Percentiles rank a stretch among this genome's conserved stretches.
These are phyloP conservation scores for Tinamus guttatus DNA, from an alignment of 2,113 vertebrate species.

Conservation along the genomic window DNA sequence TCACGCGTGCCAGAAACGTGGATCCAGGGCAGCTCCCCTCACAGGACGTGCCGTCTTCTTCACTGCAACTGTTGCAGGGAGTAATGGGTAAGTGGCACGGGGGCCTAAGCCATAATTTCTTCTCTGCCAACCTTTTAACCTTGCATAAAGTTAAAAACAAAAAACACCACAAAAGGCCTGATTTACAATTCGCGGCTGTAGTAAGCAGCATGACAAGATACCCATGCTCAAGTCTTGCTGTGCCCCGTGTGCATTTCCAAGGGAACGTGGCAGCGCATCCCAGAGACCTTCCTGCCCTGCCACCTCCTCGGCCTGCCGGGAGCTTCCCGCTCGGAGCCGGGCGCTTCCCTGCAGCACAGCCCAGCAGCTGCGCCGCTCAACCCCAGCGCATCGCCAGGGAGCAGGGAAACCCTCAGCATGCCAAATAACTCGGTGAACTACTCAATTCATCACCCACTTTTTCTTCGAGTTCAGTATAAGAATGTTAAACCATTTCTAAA, in stretches of 20 bases:
- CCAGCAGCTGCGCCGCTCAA: too few relatives aligned
- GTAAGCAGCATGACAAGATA: background rate
- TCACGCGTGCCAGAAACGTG: background rate
- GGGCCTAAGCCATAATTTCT: background rate
- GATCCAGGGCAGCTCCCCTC: background rate
- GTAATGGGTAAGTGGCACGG: background rate
- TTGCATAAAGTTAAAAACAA: background rate
- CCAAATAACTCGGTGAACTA: constrained; percentile 61
- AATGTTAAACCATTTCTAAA: constrained; percentile 11
- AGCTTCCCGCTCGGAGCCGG: background rate
- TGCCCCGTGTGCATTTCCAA: background rate
- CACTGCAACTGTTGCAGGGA: background rate
- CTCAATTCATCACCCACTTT: constrained; percentile 36
- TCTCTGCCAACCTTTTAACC: background rate
- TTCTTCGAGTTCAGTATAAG: constrained; percentile 46
- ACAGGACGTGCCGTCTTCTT: background rate
- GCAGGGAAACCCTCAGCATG: constrained; percentile 26
- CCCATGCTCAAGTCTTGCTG: background rate
- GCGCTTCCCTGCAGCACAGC: background rate
- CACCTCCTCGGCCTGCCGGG: background rate
- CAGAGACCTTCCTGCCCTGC: background rate
- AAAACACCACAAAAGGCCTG: background rate
- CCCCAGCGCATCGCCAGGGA: background rate
- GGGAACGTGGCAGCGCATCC: background rate
- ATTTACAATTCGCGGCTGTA: background rate